phyloP scores from a whole-genome alignment of 2,888 invertebrate genomes.

The Arrhopalites spinosus region DNA sequence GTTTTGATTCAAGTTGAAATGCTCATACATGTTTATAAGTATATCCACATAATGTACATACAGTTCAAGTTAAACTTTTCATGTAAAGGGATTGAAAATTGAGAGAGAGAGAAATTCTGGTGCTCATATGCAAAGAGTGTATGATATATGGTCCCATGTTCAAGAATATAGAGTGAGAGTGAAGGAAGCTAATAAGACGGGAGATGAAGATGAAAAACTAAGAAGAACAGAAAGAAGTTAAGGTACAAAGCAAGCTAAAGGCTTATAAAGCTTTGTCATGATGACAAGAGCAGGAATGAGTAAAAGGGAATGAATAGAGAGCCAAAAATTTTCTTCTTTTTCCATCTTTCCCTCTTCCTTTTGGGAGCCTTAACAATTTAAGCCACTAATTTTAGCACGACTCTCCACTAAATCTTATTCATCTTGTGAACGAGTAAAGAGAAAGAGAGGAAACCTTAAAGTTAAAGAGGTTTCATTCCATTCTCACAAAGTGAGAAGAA shows the following conservation, averaged over 20 bases:
- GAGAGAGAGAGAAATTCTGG: too few relatives aligned
- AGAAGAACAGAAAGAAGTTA: not conserved
- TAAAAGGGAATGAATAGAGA: not conserved
- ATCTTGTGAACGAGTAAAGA: not conserved
- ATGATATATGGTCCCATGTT: too few relatives aligned
- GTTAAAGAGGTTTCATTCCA: not conserved
- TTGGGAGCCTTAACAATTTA: conserved; percentile 18
- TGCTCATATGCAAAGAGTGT: too few relatives aligned
- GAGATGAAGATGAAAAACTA: not conserved
- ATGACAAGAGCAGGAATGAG: conserved; percentile 17
- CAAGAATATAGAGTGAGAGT: too few relatives aligned
- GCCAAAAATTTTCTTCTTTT: conserved; percentile 10
- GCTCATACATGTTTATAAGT: too few relatives aligned
- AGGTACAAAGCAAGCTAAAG: not conserved
- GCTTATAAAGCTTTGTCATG: conserved; percentile 14
- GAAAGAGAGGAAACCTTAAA: not conserved
- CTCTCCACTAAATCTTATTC: conserved; percentile 28
- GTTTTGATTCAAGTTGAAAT: too few relatives aligned
- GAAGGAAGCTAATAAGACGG: not conserved
- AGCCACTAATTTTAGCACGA: conserved; percentile 29
- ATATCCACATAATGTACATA: too few relatives aligned
- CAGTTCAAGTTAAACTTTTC: too few relatives aligned
- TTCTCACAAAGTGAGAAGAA: not conserved
- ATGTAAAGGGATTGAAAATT: too few relatives aligned
- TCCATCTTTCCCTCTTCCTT: too few relatives aligned